Base-by-base conservation (phyloP, 2,113 vertebrate genomes). In the Pelodiscus sinensis region DNA sequence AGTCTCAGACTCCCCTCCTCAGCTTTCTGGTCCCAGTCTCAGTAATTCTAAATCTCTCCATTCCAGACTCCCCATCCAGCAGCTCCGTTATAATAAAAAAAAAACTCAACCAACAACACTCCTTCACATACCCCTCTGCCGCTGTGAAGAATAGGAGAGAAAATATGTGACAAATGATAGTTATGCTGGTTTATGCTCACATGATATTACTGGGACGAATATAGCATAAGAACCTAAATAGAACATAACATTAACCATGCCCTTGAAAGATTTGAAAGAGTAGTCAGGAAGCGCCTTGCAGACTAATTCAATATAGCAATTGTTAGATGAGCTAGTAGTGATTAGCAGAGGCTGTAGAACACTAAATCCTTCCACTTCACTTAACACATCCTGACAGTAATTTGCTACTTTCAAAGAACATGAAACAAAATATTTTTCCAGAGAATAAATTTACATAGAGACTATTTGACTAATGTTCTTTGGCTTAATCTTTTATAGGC, bases 221-320 rank as follows among this genome's bases (percentile, higher is more conserved):
- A 7, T 65, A 65, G 27, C n/a, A 65, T 6, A 65, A 65, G 62
- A 65, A 65, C 14, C 62, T 65, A 73, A 15, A 87, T 85, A 94
- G 77, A 44, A 94, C 14, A 50, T 81, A 97, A 95, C 94, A 81
- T 50, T 94, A 96, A 97, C 94, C 87, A 81, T 78, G 92, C 18
- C 84, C 93, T 92, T 97, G 91, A 95, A 91, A 95, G 91, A 91
- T 9, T 86, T 84, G 65, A 73, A 54, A 29, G 38, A 62, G 79
- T 71, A 88, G 79, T 84, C 86, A 29, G 50, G 88, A 90, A 86
- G 16, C 31, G 90, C 80, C 82, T 56, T 62, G 80, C 82, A 79
- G 29, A 25, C 51, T 81, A 73, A 82, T 82, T 83, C 90, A 95
- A 94, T 50, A 88, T 44, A 89, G 86, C 84, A 82, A 80, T 91